Conservation (phyloP, 2,113 vertebrate species). For the Prietella phreatophila region DNA sequence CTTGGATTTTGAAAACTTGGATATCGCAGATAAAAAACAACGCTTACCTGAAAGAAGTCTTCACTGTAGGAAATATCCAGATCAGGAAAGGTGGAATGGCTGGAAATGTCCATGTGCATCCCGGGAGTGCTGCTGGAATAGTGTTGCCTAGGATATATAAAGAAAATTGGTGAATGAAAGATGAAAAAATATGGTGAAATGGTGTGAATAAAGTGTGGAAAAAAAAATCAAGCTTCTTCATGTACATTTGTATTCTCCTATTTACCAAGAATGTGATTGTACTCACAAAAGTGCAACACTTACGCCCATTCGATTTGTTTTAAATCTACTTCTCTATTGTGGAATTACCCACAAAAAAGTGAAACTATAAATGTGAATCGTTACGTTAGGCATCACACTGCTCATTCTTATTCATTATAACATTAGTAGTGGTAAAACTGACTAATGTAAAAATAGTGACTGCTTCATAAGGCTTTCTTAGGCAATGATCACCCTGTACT, state of each 20-base stretch:
- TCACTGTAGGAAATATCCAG: slow-evolving; percentile 63
- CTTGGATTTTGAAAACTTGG: no score
- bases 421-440: background rate
- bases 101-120: slow-evolving; percentile 67
- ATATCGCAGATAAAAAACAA: no score
- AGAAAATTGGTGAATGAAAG: background rate
- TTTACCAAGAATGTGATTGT: background rate
- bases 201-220: no score
- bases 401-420: background rate
- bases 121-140: slow-evolving; percentile 67
- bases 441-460: no score
- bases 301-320: background rate
- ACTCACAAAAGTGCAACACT: background rate
- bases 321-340: background rate
- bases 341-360: background rate
- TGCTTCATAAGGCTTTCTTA: background rate
- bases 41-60: slow-evolving; percentile 69
- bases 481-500: background rate
- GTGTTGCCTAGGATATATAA: slow-evolving; percentile 67
- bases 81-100: slow-evolving; percentile 60
- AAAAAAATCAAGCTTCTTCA: background rate
- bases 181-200: background rate
- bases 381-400: background rate
- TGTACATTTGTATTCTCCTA: background rate
- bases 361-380: background rate